Conservation (phyloP, 2,888 invertebrate species). For the Parnassius orleans region DNA sequence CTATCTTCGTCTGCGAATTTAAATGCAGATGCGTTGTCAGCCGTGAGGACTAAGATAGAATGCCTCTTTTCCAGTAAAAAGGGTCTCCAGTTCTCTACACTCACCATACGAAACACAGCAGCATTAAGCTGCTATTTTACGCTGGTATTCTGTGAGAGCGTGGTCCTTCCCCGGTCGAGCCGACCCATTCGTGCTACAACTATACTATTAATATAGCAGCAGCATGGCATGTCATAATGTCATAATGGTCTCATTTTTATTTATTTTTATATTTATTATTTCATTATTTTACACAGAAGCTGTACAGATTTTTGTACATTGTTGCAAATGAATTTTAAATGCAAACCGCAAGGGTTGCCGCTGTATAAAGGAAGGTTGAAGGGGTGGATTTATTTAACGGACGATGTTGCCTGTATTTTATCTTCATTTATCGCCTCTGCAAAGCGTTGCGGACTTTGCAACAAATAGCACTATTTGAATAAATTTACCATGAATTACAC, state of each 20-base stretch:
- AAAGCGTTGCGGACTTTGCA: constrained; percentile 4
- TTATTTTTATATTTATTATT: background rate
- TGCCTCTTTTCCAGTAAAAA: too few relatives aligned
- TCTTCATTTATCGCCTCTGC: constrained; percentile 16
- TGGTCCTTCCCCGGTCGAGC: too few relatives aligned
- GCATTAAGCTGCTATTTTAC: too few relatives aligned
- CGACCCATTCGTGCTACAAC: too few relatives aligned
- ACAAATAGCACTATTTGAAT: constrained; percentile 6
- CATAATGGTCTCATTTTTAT: constrained; percentile 5
- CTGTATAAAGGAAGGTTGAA: constrained; percentile 12
- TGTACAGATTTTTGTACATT: constrained; percentile 12
- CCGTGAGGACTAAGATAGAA: too few relatives aligned
- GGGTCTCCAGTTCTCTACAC: too few relatives aligned
- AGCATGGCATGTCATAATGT: too few relatives aligned
- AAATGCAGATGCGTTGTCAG: too few relatives aligned
- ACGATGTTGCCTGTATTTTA: constrained; percentile 12
- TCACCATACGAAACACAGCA: too few relatives aligned
- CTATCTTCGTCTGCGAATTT: too few relatives aligned
- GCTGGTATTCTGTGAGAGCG: too few relatives aligned
- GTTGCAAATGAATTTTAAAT: constrained; percentile 20
- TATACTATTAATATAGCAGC: too few relatives aligned
- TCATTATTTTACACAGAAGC: constrained; percentile 1
- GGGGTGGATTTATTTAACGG: constrained; percentile 20
- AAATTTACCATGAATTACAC: background rate
- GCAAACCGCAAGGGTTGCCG: constrained; percentile 18